Evolutionary conservation across 2,113 vertebrate species (phyloP).

Genomic region (Platichthys stellatus): DNA sequence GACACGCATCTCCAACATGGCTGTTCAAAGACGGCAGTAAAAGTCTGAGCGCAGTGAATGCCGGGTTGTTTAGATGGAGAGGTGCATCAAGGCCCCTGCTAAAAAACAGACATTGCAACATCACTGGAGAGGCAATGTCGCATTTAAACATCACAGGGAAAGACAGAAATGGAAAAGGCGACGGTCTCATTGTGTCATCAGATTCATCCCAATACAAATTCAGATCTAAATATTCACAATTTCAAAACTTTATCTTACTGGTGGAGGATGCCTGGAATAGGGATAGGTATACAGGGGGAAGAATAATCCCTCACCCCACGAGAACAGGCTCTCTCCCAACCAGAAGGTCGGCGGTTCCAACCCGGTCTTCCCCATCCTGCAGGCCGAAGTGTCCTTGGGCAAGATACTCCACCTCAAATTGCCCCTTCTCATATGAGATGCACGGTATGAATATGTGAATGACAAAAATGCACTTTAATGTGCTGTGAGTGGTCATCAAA

Average conservation of each 20-base stretch:
- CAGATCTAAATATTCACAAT: no score
- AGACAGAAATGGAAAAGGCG: background rate
- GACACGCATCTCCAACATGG: slow-evolving; percentile 52
- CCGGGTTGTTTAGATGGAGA: slow-evolving; percentile 20
- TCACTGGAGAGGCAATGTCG: background rate
- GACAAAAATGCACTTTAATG: no score
- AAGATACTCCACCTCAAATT: no score
- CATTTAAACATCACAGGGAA: background rate
- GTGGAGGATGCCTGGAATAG: background rate
- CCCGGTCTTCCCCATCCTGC: background rate
- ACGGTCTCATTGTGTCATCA: background rate
- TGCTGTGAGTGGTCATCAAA: no score
- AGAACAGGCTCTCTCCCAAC: no score
- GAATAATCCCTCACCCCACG: no score
- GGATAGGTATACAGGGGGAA: background rate
- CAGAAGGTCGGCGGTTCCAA: background rate
- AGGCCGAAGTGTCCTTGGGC: no score
- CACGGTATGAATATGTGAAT: no score
- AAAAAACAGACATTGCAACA: slow-evolving; percentile 21
- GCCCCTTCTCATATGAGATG: no score
- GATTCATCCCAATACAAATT: no score
- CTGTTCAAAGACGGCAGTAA: slow-evolving; percentile 45
- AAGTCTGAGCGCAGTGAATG: slow-evolving; percentile 21
- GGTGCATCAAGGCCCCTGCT: background rate
- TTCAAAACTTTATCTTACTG: no score